A percentile compares a stretch with the other conserved stretches of the same genome.
Evolutionary conservation across 2,113 vertebrate genomes (phyloP).

Genomic region (Hipposideros armiger): DNA sequence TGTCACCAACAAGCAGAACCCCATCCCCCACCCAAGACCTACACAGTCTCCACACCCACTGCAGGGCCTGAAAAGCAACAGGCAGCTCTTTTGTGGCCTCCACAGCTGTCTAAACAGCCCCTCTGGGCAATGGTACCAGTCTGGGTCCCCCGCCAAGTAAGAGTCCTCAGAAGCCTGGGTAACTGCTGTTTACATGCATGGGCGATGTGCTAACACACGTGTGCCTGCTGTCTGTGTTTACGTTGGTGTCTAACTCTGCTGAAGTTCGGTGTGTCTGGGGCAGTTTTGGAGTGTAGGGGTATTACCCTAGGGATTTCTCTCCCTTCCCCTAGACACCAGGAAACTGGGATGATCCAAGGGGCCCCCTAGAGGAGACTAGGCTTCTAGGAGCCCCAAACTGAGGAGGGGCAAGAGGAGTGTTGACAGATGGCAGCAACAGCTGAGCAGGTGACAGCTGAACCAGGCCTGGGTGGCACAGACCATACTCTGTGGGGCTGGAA

Average conservation of each 20-base stretch:
- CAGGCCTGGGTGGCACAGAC: neutral
- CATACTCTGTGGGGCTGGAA: neutral
- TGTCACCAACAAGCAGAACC: slow-evolving; percentile 30
- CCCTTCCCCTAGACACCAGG: neutral
- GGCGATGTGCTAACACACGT: neutral
- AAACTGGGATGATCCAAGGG: slow-evolving; percentile 18
- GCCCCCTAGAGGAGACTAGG: neutral
- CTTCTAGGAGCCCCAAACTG: slow-evolving; percentile 48
- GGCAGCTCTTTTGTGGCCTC: slow-evolving; percentile 81
- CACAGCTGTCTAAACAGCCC: slow-evolving; percentile 83
- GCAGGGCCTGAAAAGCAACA: slow-evolving; percentile 62
- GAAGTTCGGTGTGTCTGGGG: neutral
- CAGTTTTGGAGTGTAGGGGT: neutral
- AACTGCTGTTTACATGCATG: neutral
- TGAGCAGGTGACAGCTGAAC: slow-evolving; percentile 83
- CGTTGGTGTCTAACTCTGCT: slow-evolving; percentile 6
- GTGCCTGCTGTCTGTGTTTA: slow-evolving; percentile 53
- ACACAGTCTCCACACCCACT: slow-evolving; percentile 43
- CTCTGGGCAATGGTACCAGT: slow-evolving; percentile 66
- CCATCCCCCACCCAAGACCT: neutral
- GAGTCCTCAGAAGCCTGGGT: slow-evolving; percentile 66
- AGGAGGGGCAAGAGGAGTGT: slow-evolving; percentile 55
- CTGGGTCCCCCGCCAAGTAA: slow-evolving; percentile 75
- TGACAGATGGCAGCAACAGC: slow-evolving; percentile 75
- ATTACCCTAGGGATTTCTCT: neutral